Conservation (phyloP, 2,113 vertebrate species). For the Piprites chloris region DNA sequence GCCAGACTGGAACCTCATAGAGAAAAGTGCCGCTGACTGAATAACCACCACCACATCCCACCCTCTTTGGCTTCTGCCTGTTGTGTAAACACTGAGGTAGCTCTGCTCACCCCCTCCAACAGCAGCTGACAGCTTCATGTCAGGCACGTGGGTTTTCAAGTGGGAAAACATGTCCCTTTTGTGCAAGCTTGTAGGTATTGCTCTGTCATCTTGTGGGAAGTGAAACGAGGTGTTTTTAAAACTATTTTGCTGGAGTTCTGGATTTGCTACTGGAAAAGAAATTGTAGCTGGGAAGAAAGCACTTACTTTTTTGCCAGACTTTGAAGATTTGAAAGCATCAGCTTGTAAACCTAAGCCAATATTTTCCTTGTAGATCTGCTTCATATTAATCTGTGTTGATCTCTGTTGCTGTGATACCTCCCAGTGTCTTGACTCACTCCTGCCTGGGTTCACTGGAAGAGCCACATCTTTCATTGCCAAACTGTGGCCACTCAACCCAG, state of each 20-base stretch:
- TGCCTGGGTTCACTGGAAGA: neutral
- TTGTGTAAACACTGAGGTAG: neutral
- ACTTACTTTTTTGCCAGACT: neutral
- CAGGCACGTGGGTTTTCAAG: neutral
- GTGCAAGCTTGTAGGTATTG: neutral
- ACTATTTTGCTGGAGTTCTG: neutral
- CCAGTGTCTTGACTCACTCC: neutral
- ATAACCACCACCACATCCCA: neutral
- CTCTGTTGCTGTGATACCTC: neutral
- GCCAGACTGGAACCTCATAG: neutral
- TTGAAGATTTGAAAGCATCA: neutral
- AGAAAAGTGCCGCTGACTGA: conserved; percentile 3
- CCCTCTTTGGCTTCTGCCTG: neutral
- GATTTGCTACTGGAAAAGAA: neutral
- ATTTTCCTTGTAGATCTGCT: neutral
- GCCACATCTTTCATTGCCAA: neutral
- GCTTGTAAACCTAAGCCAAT: neutral
- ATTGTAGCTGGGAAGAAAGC: neutral
- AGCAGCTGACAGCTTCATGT: neutral
- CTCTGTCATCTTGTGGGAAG: neutral
- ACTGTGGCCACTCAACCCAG: neutral
- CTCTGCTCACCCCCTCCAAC: neutral
- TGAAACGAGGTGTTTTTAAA: neutral
- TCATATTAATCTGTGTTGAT: neutral
- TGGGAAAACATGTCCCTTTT: neutral